These are phyloP conservation scores for Coracias cyanogaster DNA, from an alignment of 2,797 vertebrate species.

Conservation along the genomic window DNA sequence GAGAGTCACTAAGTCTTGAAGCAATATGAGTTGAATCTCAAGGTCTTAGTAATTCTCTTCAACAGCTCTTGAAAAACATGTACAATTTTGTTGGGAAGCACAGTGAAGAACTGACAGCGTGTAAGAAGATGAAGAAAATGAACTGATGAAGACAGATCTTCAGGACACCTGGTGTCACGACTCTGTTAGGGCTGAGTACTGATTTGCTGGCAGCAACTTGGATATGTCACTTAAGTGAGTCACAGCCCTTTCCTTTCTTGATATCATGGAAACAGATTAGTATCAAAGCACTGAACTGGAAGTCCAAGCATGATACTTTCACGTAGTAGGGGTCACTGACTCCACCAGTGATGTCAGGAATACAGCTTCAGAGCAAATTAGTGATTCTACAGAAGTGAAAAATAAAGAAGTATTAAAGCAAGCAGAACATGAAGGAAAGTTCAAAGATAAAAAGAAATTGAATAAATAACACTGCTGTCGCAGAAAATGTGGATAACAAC, in stretches of 20 bases:
- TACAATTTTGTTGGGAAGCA: neutral
- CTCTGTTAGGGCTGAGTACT: neutral
- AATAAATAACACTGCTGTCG: neutral
- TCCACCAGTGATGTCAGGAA: neutral
- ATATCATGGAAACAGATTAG: neutral
- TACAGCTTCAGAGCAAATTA: neutral
- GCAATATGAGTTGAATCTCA: neutral
- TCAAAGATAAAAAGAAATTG: neutral
- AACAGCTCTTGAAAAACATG: neutral
- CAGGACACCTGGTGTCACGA: fast-evolving
- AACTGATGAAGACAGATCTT: neutral
- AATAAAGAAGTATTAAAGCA: neutral
- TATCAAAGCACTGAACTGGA: neutral
- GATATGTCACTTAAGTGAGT: neutral
- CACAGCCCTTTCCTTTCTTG: neutral
- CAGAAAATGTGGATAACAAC: neutral
- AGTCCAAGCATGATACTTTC: neutral
- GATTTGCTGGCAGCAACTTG: neutral
- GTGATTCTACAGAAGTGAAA: neutral
- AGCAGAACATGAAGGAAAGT: neutral
- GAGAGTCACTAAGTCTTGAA: neutral
- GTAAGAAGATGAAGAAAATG: neutral
- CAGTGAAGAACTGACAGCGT: neutral
- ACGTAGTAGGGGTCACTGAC: neutral
- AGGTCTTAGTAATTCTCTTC: neutral